Base-by-base conservation (phyloP, 2,888 invertebrate species). In the Congeria kusceri region DNA sequence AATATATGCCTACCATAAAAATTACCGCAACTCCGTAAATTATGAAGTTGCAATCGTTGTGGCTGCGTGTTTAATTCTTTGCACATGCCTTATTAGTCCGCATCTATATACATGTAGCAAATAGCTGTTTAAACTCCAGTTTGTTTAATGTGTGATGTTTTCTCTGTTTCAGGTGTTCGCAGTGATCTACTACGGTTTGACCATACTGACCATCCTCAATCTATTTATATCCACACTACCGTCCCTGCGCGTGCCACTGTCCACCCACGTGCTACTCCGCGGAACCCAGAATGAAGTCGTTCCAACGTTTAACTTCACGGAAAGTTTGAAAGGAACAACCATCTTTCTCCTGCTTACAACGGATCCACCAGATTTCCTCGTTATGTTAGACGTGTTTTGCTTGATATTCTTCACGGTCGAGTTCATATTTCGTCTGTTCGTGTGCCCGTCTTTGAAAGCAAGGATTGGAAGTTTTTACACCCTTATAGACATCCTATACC, bases 101-200 rank as follows among this genome's bases (percentile, higher is more conserved):
- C n/a, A n/a, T n/a, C n/a, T n/a, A n/a, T n/a, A n/a, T n/a, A n/a
- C n/a, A n/a, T n/a, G n/a, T n/a, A n/a, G n/a, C n/a, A n/a, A n/a
- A n/a, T n/a, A n/a, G n/a, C n/a, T n/a, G n/a, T n/a, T n/a, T n/a
- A n/a, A n/a, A n/a, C n/a, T n/a, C n/a, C n/a, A n/a, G n/a, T n/a
- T n/a, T n/a, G n/a, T 5, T 39, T 39, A 5, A 39, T 39, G 11
- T 1, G 15, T 39, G 39, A 11, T 39, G 39, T 58, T 58, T 28
- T 59, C 73, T 59, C 67, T 47, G 66, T 18, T 87, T 73, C 87
- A 90, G 89, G 39, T 87, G 20, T 90, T 88, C 81, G 85, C 87
- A 3, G 62, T 79, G 15, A 20, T 85, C n/a, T 87, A 87, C 73
- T 85, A 88, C 73, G 63, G 86, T 9, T 74, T 90, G 15, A 83